Conservation (phyloP, 2,888 invertebrate species). For the Eretmocerus hayati region DNA sequence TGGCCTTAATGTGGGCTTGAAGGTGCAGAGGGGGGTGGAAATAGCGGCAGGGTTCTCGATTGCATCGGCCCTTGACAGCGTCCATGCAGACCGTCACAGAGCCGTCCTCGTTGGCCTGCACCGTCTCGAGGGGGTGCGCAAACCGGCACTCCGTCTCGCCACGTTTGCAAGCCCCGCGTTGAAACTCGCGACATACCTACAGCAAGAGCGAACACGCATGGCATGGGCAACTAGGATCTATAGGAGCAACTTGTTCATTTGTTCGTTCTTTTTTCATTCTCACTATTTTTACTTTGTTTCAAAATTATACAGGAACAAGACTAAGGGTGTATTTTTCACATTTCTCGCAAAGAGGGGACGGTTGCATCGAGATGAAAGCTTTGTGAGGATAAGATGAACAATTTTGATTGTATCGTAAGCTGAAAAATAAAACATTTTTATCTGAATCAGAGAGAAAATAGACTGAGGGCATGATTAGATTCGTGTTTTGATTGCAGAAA, state of each 20-base stretch:
- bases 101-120: conserved; percentile 95
- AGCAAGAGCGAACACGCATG: conserved; percentile 52
- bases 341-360: no score
- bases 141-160: conserved; percentile 96
- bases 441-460: no score
- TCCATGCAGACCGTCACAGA: conserved; percentile 99
- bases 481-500: no score
- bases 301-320: no score
- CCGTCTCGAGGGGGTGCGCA: conserved; percentile 97
- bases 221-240: conserved; percentile 47
- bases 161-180: conserved; percentile 97
- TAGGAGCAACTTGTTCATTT: conserved; percentile 28
- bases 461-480: no score
- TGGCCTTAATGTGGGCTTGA: conserved; percentile 97
- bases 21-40: conserved; percentile 99
- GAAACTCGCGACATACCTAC: conserved; percentile 97
- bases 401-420: no score
- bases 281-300: no score
- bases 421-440: no score
- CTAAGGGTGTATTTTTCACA: no score
- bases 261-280: conserved; percentile 1
- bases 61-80: conserved; percentile 98
- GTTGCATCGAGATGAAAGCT: no score
- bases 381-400: no score
- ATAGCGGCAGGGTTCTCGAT: conserved; percentile 99